Percentiles rank a stretch among this genome's conserved stretches.
phyloP scores from a whole-genome alignment of 64 coral and sea anemone species.

The Anthopleura sola region DNA sequence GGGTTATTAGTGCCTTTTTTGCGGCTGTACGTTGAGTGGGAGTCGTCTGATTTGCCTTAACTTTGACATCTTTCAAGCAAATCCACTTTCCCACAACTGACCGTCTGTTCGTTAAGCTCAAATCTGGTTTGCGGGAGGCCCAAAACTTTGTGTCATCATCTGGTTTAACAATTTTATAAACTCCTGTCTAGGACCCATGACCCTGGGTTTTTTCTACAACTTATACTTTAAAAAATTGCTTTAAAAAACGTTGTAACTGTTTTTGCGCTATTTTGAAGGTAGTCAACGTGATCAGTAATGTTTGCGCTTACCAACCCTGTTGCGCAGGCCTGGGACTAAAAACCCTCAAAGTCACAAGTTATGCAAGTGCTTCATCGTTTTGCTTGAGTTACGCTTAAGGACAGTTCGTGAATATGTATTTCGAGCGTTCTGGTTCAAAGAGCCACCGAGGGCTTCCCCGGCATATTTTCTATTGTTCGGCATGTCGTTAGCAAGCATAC shows the following conservation, averaged over 20 bases:
- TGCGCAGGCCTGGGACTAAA: not conserved
- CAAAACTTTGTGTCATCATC: not conserved
- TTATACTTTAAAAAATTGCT: not conserved
- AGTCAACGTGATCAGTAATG: not conserved
- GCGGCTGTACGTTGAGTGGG: not conserved
- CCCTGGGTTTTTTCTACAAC: not conserved
- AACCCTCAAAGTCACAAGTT: not conserved
- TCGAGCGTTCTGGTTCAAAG: slow-evolving; percentile 14
- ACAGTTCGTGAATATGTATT: slow-evolving; percentile 19
- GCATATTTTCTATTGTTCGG: slow-evolving; percentile 20
- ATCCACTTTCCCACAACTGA: not conserved
- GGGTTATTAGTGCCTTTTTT: not conserved
- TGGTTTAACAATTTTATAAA: not conserved
- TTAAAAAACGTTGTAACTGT: not conserved
- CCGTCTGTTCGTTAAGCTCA: not conserved
- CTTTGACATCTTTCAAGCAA: not conserved
- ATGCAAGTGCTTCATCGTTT: not conserved
- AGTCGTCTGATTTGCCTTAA: not conserved
- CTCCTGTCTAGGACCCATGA: not conserved
- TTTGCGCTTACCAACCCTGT: not conserved
- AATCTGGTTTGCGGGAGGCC: slow-evolving; percentile 5
- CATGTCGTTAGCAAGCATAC: slow-evolving; percentile 20
- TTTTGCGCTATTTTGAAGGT: not conserved
- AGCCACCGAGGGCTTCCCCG: not conserved
- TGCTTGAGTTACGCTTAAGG: not conserved